These are phyloP conservation scores for Rhimphoctona megacephalus DNA, from an alignment of 2,888 invertebrate genomes.

Conservation along the genomic window DNA sequence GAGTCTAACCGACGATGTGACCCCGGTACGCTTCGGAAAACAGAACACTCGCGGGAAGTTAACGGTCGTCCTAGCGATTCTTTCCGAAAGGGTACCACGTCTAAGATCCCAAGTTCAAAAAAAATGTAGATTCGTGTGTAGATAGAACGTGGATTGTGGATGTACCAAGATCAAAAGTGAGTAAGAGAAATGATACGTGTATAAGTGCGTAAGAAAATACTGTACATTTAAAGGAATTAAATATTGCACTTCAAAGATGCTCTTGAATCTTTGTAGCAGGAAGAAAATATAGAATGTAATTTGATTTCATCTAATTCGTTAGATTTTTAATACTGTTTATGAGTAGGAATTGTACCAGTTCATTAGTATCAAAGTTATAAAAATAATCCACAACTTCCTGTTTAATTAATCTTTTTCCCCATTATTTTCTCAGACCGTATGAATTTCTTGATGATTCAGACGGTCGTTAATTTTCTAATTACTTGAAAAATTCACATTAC, in stretches of 20 bases:
- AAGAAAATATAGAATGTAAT: not conserved
- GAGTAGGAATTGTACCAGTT: not conserved
- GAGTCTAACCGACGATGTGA: constrained; percentile 35
- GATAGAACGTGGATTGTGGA: constrained; percentile 38
- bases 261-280: too few species aligned
- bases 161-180: constrained; percentile 19
- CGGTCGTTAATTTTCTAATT: not conserved
- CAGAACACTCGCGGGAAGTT: constrained; percentile 66
- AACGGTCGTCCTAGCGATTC: constrained; percentile 71
- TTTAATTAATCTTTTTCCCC: not conserved
- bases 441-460: too few species aligned
- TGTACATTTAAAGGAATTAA: not conserved
- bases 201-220: not conserved
- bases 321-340: not conserved
- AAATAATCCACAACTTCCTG: not conserved
- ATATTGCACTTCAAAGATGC: not conserved
- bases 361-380: not conserved
- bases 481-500: not conserved
- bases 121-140: constrained; percentile 29
- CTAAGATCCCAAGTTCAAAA: constrained; percentile 22
- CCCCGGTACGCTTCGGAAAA: constrained; percentile 40
- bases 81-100: constrained; percentile 64
- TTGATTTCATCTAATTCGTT: not conserved
- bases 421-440: not conserved
- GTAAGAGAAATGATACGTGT: constrained; percentile 33